phyloP scores from a whole-genome alignment of 2,888 invertebrate species.

The Julus scandinavius region DNA sequence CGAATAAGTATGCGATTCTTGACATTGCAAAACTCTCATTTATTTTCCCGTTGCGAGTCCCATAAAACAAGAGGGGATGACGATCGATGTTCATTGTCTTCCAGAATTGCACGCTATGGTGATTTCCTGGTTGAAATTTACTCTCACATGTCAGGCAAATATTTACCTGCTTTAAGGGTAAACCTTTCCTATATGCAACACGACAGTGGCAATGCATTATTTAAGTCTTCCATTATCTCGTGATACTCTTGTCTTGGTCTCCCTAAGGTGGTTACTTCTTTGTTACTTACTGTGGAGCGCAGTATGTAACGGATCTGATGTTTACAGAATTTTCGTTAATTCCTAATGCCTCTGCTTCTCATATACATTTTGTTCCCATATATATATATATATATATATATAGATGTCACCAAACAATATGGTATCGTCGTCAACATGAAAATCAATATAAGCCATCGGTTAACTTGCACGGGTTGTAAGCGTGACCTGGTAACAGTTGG shows the following conservation, averaged over 20 bases:
- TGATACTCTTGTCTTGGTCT: not conserved
- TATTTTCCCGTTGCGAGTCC: not conserved
- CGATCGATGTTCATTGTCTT: not conserved
- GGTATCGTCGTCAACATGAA: not conserved
- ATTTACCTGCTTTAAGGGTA: not conserved
- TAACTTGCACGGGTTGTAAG: not conserved
- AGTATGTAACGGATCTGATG: not conserved
- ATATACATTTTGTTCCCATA: not conserved
- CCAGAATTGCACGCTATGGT: not conserved
- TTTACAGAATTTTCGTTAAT: not conserved
- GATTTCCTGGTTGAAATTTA: not conserved
- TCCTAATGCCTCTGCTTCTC: not conserved
- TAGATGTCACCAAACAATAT: not conserved
- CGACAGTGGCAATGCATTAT: not conserved
- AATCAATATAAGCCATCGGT: slow-evolving; percentile 26
- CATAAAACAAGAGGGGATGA: not conserved
- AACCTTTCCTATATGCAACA: not conserved
- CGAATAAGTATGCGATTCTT: not conserved
- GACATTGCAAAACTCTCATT: not conserved
- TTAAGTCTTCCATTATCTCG: slow-evolving; percentile 20
- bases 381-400: not conserved
- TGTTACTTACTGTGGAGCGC: not conserved
- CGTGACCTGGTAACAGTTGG: slow-evolving; percentile 16
- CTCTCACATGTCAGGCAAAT: slow-evolving; percentile 1
- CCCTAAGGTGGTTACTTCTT: slow-evolving; percentile 8